Evolutionary conservation across 1,140 invertebrate species (phyloP), one percentile per base, ranked within the genome.

Genomic region (Eriosoma lanigerum): DNA sequence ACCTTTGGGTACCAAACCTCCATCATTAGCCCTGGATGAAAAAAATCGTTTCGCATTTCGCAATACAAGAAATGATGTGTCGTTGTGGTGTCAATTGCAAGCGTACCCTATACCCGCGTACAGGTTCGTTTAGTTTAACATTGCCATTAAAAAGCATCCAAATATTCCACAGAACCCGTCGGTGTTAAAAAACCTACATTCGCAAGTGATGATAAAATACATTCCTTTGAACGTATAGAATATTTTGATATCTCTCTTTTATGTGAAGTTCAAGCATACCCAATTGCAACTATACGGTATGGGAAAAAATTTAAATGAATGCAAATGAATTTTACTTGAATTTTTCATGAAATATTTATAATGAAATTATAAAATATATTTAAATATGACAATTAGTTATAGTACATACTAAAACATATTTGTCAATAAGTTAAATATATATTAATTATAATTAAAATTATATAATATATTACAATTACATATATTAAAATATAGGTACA

Each of bases 251-350:
- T 82, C 17, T 73, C 32, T 24, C 85, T 88, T 56, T 87, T 89
- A 81, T 92, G 90, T 85, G 89, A 90, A 73, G 92, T 90, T 58
- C 90, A 92, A 88, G 91, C 90, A 83, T 91, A 90, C 86, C 92
- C 92, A 80, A 89, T 91, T 86, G 92, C 92, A 84, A 85, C 89
- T 84, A 91, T 91, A 89, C 91, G 90, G 91, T 91, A 76, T 62
- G 58, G 46, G 13, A 56, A 26, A 48, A 48, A 4, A 5, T 48
- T 48, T 48, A 9, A 24, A 66, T 17, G 19, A 21, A 54, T 10
- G 19, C n/a, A n/a, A n/a, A 38, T 38, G 8, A 38, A 38, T 38
- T n/a, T n/a, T n/a, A 38, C 32, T 38, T 38, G 8, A 38, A 38
- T 38, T 38, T 38, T 38, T 38, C n/a, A n/a, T n/a, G n/a, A n/a